Percentiles rank a stretch among this genome's conserved stretches.
These are phyloP conservation scores for Phylloscopus trochiloides DNA, from an alignment of 2,113 vertebrate genomes.

Conservation along the genomic window DNA sequence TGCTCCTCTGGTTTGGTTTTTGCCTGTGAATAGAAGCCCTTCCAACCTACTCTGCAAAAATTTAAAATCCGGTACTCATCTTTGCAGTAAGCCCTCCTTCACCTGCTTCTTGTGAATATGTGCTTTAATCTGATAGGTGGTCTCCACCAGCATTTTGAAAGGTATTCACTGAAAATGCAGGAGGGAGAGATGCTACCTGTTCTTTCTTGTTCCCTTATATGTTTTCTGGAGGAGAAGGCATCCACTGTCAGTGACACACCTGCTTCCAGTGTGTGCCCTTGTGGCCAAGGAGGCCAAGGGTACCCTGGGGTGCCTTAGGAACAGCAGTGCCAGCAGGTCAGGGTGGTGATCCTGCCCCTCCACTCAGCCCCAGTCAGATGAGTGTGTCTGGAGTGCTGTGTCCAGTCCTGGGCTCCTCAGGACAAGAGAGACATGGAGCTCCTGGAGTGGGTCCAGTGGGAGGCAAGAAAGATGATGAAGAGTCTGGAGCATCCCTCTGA, in stretches of 20 bases:
- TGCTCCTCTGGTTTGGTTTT: neutral
- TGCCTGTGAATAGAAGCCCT: neutral
- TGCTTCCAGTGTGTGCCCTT: neutral
- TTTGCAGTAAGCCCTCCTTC: neutral
- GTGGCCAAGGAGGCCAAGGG: neutral
- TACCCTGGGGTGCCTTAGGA: neutral
- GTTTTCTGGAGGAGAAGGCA: neutral
- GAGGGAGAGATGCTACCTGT: neutral
- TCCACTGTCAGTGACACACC: neutral
- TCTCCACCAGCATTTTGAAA: neutral
- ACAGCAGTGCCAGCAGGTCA: accelerated
- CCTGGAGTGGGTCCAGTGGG: neutral
- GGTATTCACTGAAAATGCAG: neutral
- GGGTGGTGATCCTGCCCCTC: neutral
- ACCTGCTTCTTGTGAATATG: neutral
- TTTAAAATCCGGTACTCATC: neutral
- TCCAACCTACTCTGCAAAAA: neutral
- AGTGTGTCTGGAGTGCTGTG: neutral
- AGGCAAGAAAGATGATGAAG: neutral
- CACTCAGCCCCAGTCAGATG: neutral
- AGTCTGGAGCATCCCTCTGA: neutral
- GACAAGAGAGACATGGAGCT: neutral
- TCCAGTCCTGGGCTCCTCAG: neutral
- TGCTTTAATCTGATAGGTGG: neutral
- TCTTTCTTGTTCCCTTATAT: neutral